Evolutionary conservation across 2,113 vertebrate genomes (phyloP).

Genomic region (Kobus ellipsiprymnus): DNA sequence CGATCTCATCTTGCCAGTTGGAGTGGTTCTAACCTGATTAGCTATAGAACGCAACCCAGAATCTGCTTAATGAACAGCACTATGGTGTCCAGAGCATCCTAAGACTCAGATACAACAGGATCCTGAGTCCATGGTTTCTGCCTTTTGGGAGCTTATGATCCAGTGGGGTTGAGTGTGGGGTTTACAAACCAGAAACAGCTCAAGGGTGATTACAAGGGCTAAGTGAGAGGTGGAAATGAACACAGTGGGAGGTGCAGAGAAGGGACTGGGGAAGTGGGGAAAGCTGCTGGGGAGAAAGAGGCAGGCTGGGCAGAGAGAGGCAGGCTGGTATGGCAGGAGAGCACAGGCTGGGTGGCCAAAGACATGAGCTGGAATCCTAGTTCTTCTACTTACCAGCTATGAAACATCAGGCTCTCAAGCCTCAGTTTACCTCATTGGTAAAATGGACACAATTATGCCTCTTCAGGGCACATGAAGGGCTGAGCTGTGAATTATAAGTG

Average conservation of each 20-base stretch:
- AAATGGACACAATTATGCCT: background rate
- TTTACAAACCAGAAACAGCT: background rate
- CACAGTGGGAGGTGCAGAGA: background rate
- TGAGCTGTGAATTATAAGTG: background rate
- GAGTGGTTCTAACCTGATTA: conserved; percentile 21
- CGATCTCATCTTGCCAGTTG: background rate
- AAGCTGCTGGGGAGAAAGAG: background rate
- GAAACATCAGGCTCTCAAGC: background rate
- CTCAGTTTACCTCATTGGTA: background rate
- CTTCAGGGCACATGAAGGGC: no score
- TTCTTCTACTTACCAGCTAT: no score
- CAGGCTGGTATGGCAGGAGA: background rate
- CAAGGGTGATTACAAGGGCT: background rate
- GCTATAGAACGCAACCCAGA: background rate
- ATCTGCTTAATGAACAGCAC: background rate
- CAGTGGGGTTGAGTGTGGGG: background rate
- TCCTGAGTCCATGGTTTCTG: background rate
- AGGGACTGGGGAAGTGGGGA: background rate
- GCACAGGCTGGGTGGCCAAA: background rate
- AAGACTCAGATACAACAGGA: background rate
- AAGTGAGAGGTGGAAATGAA: background rate
- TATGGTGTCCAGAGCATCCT: background rate
- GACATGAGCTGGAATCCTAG: background rate
- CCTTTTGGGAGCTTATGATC: background rate
- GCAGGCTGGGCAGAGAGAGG: background rate